Evolutionary conservation across 2,113 vertebrate species (phyloP), one percentile per base, ranked within the genome.

Genomic region (Halichoeres trimaculatus): DNA sequence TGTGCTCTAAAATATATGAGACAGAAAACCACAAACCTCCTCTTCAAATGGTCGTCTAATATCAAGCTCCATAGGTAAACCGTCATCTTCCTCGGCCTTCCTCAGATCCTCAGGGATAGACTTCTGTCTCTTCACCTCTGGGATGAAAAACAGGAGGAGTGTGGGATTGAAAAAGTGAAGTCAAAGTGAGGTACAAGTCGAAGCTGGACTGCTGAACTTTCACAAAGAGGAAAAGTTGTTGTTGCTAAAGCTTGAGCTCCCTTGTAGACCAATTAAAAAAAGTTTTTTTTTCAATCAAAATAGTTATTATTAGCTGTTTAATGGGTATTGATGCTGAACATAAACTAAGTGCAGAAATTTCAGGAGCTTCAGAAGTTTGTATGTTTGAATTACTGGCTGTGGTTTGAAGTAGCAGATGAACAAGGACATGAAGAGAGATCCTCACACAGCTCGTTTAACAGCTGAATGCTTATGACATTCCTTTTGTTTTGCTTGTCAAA

Each of bases 111-210:
- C 98, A 64, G 97, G 96, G 85, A 96, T 93, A 88, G 97, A 98
- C 91, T 96, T 97, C 92, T 98, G 97, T 89, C 95, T 95, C 94
- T 96, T 98, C 88, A 98, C 95, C 93, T 99, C 98, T 99, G 94
- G 83, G 40, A 72, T 0, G 92, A 85, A 90, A 1, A 17, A 48
- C 34, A 48, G 16, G 24, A 17, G 6, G 24, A 48, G 38, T 2
- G 43, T 38, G 43, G 38, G 38, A 36, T 10, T 12, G 43, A 10
- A 52, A 7, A n/a, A 20, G 45, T n/a, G n/a, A 7, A 48, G 10
- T 50, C 8, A 8, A 16, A 20, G 34, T 8, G 20, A 60, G 35
- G 50, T 24, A 1, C 7, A 30, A 6, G 19, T 4, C 26, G 17
- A 43, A 30, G 50, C 14, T 20, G 30, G 6, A 30, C 30, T 30